A percentile compares a stretch with the other conserved stretches of the same genome.
phyloP scores from a whole-genome alignment of 30 jellyfish, hydroid and myxozoan species.

The Cassiopea xamachana region DNA sequence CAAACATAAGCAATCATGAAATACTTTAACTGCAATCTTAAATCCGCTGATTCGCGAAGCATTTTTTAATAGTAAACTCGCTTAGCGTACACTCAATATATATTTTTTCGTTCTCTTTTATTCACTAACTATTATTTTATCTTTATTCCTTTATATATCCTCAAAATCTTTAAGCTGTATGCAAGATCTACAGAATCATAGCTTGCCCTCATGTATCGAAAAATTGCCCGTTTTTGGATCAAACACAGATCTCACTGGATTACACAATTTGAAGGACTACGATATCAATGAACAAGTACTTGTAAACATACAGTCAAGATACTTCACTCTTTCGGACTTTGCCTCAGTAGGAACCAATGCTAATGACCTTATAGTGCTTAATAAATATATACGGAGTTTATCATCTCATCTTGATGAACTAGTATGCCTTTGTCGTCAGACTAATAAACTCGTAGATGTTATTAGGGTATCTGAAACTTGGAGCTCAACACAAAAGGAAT shows the following conservation, averaged over 20 bases:
- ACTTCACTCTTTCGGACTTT: background rate
- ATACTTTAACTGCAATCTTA: background rate
- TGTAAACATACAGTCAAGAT: background rate
- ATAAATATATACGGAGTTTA: conserved; percentile 32
- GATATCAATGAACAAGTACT: background rate
- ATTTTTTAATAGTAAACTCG: background rate
- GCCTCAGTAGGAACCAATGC: background rate
- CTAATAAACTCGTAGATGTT: conserved; percentile 1
- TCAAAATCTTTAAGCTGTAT: background rate
- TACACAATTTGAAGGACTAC: conserved; percentile 2
- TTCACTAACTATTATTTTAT: background rate
- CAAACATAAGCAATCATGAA: background rate
- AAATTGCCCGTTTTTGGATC: conserved; percentile 15
- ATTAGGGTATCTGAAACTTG: conserved; percentile 44
- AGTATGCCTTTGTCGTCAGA: background rate
- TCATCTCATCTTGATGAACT: conserved; percentile 25
- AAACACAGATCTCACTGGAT: conserved; percentile 6
- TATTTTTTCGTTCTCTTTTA: background rate
- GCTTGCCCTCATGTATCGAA: conserved; percentile 34
- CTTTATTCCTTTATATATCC: background rate
- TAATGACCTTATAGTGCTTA: background rate
- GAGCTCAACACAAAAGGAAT: conserved; percentile 6
- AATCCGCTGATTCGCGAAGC: background rate
- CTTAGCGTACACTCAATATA: background rate
- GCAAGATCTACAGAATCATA: conserved; percentile 11